Evolutionary conservation across 2,797 vertebrate genomes (phyloP).

Genomic region (Morus bassanus): DNA sequence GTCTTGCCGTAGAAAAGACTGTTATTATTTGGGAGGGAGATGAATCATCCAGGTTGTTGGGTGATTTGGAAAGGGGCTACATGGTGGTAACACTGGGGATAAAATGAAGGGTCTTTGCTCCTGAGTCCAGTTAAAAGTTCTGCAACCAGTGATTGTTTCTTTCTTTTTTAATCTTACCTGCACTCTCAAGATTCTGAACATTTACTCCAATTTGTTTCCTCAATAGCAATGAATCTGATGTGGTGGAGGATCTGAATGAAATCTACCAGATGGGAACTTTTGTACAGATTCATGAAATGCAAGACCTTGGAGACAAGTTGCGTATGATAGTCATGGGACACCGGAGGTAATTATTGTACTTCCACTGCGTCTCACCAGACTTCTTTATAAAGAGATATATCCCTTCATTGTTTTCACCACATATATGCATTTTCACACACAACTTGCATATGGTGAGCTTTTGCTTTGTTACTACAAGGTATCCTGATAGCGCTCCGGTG

Average conservation of each 20-base stretch:
- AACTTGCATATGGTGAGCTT: background rate
- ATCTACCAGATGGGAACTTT: slow-evolving; percentile 93
- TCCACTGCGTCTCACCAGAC: background rate
- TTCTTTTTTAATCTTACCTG: background rate
- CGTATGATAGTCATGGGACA: slow-evolving; percentile 99
- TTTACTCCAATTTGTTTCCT: background rate
- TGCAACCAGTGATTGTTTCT: background rate
- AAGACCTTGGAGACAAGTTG: slow-evolving; percentile 95
- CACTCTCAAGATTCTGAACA: background rate
- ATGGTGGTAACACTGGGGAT: background rate
- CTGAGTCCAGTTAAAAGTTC: background rate
- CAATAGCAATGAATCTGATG: slow-evolving; percentile 89
- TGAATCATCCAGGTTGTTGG: background rate
- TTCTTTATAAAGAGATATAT: background rate
- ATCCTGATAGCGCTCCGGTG: background rate
- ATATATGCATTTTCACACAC: accelerated
- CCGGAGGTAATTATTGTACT: slow-evolving; percentile 78
- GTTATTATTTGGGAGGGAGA: background rate
- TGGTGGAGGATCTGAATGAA: slow-evolving; percentile 88
- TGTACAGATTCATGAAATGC: slow-evolving; percentile 99
- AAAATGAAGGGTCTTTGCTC: background rate
- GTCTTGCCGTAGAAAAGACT: background rate
- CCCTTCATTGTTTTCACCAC: background rate
- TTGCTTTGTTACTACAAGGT: background rate
- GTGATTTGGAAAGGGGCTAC: background rate